Evolutionary conservation across 2,888 invertebrate species (phyloP).

Genomic region (Dorcus hopei): DNA sequence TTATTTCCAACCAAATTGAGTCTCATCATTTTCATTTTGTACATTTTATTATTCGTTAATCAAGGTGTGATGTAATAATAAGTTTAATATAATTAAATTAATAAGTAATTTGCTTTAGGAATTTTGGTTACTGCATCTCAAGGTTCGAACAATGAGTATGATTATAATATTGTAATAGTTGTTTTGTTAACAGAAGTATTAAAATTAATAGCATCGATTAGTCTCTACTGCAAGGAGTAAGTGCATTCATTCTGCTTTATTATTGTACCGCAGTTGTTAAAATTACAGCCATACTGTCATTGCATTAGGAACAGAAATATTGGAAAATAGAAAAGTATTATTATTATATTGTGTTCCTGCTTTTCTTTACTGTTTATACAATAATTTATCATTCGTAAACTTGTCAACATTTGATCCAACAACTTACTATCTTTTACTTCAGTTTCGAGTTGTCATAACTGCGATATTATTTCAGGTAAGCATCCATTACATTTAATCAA

Average conservation of each 20-base stretch:
- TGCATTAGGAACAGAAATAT: conserved; percentile 56
- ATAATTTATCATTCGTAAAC: conserved; percentile 90
- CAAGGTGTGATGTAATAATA: conserved; percentile 66
- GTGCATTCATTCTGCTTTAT: conserved; percentile 31
- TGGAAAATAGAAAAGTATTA: conserved; percentile 63
- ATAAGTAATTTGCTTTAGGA: conserved; percentile 59
- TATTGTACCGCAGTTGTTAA: conserved; percentile 14
- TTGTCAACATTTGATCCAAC: conserved; percentile 90
- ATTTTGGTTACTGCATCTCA: conserved; percentile 90
- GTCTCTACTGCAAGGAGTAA: conserved; percentile 70
- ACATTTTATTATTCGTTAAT: conserved; percentile 85
- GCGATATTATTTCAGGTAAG: conserved; percentile 86
- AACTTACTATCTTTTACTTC: conserved; percentile 86
- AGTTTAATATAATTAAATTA: not conserved
- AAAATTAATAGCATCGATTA: conserved; percentile 72
- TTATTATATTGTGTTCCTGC: conserved; percentile 87
- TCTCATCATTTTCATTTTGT: conserved; percentile 75
- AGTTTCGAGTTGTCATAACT: conserved; percentile 88
- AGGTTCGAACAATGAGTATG: conserved; percentile 73
- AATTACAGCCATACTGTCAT: conserved; percentile 60
- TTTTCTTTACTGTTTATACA: conserved; percentile 88
- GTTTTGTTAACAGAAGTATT: conserved; percentile 85
- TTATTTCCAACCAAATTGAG: conserved; percentile 83
- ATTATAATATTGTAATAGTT: conserved; percentile 84
- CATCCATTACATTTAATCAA: conserved; percentile 25